Evolutionary conservation across 2,888 invertebrate species (phyloP), one percentile per base, ranked within the genome.

Genomic region (Cephus rjabovi): DNA sequence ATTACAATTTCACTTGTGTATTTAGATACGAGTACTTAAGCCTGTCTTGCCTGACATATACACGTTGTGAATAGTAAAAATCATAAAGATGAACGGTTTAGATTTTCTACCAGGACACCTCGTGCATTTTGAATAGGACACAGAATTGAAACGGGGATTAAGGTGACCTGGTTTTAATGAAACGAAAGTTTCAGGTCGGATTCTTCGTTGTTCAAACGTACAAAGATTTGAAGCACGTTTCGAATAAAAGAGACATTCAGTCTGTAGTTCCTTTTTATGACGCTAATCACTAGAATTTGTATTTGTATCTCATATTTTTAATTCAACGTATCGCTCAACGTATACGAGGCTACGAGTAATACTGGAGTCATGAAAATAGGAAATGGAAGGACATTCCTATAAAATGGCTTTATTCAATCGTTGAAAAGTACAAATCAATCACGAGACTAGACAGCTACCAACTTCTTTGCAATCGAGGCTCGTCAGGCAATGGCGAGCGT

Each of bases 361-460:
- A 56, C 56, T 56, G 56, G 9, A 23, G 23, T 56, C 56, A 23
- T 9, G 56, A 23, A 23, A 23, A 23, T 23, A 23, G 15, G 2
- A 56, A 56, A 56, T 23, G 2, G 40, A 40, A 40, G 15, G 23
- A 15, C 23, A 2, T 56, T 56, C 23, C 23, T 56, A 75, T 80
- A 80, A 82, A 83, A 82, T 82, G 81, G 75, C 77, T 87, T 87
- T 87, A 89, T 90, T 90, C 83, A 79, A 86, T 87, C 84, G 83
- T 90, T 85, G 80, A 86, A 88, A 89, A 89, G 87, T 90, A 89
- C 88, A 90, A 90, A 89, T 87, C 85, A 88, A 81, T 86, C 87
- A 87, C 86, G 84, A 87, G 89, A 90, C 89, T 89, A 90, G 90
- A 90, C 85, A 88, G 87, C 89, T 89, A 89, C 84, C 86, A 86